Evolutionary conservation across 2,113 vertebrate genomes (phyloP), one percentile per base, ranked within the genome.

Genomic region (Ellobius talpinus): DNA sequence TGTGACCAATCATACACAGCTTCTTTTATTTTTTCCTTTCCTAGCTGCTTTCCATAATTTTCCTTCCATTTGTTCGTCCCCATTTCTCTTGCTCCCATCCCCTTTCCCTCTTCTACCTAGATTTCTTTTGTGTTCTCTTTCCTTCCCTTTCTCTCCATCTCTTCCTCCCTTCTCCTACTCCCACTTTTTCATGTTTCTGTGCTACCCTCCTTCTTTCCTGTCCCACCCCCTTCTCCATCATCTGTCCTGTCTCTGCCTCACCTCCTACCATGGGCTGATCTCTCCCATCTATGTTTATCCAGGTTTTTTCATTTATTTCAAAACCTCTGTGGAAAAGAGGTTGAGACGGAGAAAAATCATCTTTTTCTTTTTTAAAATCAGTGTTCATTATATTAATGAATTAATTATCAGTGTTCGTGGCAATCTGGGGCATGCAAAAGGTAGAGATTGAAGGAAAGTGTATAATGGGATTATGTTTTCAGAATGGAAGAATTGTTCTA

Each of bases 211-310:
- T 50, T 33, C n/a, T 36, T 42, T 45, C 8, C 36, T 29, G 3
- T n/a, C 16, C 4, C 58, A 31, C 26, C 4, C n/a, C 23, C 5
- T 45, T 2, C 13, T 7, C 13, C 4, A 26, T 13, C 11, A 1
- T 2, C 26, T 36, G 19, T 11, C 23, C 3, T 31, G 10, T 26
- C 2, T 79, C 31, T n/a, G 6, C 16, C 19, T 29, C 50, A 29
- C 14, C 5, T 65, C 58, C 42, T 8, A 11, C 7, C 7, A 65
- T 21, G 24, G 36, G 31, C 17, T 19, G 52, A 63, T 17, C 19
- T 45, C 26, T 42, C 12, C 14, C 24, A 24, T 39, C 16, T 33
- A 0, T 24, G 5, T 66, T 36, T 65, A 21, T n/a, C 24, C 73
- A 16, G 5, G 14, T 21, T 12, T 45, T 12, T 63, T 14, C 23